Percentiles rank a stretch among this genome's conserved stretches.
These are phyloP conservation scores for Synergus japonicus DNA, from an alignment of 2,888 invertebrate genomes.

Conservation along the genomic window DNA sequence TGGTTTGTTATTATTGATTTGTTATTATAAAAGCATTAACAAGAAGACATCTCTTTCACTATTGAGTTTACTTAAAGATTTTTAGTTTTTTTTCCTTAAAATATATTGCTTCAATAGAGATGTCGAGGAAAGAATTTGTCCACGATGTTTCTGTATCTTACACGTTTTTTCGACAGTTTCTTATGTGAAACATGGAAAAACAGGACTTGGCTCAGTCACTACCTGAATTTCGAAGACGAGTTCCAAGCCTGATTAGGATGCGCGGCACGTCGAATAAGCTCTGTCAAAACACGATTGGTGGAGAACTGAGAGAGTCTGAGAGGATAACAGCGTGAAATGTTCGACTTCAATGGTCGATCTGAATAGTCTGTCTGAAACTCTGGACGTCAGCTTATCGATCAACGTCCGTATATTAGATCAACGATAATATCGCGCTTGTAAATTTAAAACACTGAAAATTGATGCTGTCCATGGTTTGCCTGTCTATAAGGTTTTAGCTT, in stretches of 20 bases:
- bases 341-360: slow-evolving; percentile 46
- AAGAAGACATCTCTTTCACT: neutral
- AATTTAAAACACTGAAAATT: slow-evolving; percentile 12
- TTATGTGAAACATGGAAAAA: slow-evolving; percentile 26
- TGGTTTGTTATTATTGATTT: neutral
- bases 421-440: slow-evolving; percentile 6
- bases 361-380: neutral
- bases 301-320: slow-evolving; percentile 49
- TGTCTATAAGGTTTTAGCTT: slow-evolving; percentile 12
- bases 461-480: slow-evolving; percentile 16
- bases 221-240: slow-evolving; percentile 30
- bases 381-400: slow-evolving; percentile 20
- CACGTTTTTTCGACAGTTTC: slow-evolving; percentile 32
- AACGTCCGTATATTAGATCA: slow-evolving; percentile 22
- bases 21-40: no score
- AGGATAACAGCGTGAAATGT: slow-evolving; percentile 49
- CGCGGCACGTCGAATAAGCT: slow-evolving; percentile 51
- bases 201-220: slow-evolving; percentile 9
- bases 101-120: neutral
- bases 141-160: slow-evolving; percentile 1
- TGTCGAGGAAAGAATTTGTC: neutral
- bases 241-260: slow-evolving; percentile 46
- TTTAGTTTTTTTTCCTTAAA: neutral
- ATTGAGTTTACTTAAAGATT: neutral
- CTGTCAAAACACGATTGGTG: slow-evolving; percentile 60